Evolutionary conservation across 2,888 invertebrate species (phyloP), one percentile per base, ranked within the genome.

Genomic region (Amiota mariae): DNA sequence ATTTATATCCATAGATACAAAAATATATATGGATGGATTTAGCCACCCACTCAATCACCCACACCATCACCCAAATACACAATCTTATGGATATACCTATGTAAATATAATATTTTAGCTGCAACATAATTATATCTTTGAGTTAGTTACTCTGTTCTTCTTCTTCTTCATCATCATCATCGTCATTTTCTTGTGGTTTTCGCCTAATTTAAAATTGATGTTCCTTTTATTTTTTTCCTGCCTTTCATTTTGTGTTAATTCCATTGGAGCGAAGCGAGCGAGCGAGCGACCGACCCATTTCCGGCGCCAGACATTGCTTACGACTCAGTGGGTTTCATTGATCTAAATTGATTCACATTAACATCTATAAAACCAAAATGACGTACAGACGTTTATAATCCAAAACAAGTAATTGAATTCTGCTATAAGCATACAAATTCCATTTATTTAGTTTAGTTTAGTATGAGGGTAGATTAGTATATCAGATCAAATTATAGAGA

Each of bases 131-230:
- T 36, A 36, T 36, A 36, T 36, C 36, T 36, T 36, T 36, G 36
- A 36, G 36, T 36, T 36, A 36, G 36, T 36, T 6, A 36, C 6
- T 36, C 4, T 36, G 36, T 36, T 36, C 36, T 36, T 36, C 36
- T 36, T 36, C n/a, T n/a, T n/a, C n/a, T n/a, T n/a, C n/a, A n/a
- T n/a, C 36, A 6, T 36, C 54, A n/a, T n/a, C 36, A 6, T 36
- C 54, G n/a, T 54, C 15, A 15, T 54, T 54, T n/a, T 10, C 15
- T 15, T 54, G 9, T 18, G 15, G 9, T 18, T 15, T 66, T 48
- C 18, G 18, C 24, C 36, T 20, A 11, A 66, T 66, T 66, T 66
- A 66, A 66, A 49, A 49, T 66, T 20, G 66, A 66, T 66, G 49
- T 20, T 13, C 13, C 49, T 15, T 15, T 1, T 49, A 18, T 48